These are phyloP conservation scores for Desmophyllum pertusum DNA, from an alignment of 92 coral and sea anemone genomes.

Conservation along the genomic window DNA sequence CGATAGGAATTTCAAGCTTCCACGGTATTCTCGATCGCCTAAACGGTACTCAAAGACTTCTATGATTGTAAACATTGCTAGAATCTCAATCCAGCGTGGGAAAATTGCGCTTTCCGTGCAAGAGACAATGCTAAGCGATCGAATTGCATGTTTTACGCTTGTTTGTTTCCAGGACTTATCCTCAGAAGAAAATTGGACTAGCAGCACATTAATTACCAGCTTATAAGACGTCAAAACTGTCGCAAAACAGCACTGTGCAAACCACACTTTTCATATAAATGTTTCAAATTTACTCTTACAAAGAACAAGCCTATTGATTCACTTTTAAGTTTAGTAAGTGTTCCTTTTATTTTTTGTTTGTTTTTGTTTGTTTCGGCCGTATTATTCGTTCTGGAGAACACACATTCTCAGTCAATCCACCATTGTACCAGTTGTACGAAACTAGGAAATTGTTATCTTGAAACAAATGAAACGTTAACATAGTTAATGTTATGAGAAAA, in stretches of 20 bases:
- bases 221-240: not conserved
- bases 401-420: not conserved
- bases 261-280: not conserved
- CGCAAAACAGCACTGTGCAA: too few relatives aligned
- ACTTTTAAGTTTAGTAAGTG: not conserved
- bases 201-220: not conserved
- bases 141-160: not conserved
- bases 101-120: constrained; percentile 11
- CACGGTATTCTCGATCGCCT: constrained; percentile 10
- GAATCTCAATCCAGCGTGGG: constrained; percentile 16
- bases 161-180: not conserved
- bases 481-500: not conserved
- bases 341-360: not conserved
- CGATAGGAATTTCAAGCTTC: constrained; percentile 16
- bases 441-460: not conserved
- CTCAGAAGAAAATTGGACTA: not conserved
- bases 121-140: not conserved
- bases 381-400: not conserved
- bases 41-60: not conserved
- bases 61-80: not conserved
- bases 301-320: not conserved
- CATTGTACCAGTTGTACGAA: not conserved
- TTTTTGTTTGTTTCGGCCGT: not conserved
- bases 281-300: too few relatives aligned
- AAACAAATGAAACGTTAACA: not conserved